Evolutionary conservation across 2,113 vertebrate species (phyloP).

Genomic region (Epinephelus cyanopodus): DNA sequence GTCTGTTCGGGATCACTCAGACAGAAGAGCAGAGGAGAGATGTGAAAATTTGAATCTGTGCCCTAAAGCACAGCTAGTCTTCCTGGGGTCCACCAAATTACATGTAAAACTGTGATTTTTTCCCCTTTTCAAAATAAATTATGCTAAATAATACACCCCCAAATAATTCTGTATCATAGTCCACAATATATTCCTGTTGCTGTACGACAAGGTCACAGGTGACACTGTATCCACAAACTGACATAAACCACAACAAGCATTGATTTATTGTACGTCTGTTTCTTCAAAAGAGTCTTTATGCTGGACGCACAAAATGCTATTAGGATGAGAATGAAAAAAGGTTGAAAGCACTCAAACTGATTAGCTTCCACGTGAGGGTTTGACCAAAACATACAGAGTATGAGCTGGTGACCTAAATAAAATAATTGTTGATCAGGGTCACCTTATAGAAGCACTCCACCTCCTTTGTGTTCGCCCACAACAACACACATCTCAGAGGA

Average conservation of each 20-base stretch:
- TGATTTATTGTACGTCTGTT: constrained; percentile 1
- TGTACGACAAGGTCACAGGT: not conserved
- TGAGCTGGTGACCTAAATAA: not conserved
- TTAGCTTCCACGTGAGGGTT: not conserved
- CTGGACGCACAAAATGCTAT: not conserved
- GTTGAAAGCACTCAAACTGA: not conserved
- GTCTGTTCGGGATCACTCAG: not conserved
- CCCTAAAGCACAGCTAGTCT: too few species aligned
- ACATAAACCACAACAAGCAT: not conserved
- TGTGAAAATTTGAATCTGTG: not conserved
- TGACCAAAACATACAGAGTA: not conserved
- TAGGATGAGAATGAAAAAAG: not conserved
- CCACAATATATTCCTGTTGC: not conserved
- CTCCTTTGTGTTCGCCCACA: not conserved
- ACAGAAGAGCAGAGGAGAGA: not conserved
- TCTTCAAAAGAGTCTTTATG: not conserved
- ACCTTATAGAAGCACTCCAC: not conserved
- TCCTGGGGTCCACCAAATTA: not conserved
- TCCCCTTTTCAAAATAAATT: not conserved
- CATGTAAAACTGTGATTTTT: not conserved
- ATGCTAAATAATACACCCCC: not conserved
- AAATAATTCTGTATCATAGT: not conserved
- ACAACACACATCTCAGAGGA: not conserved
- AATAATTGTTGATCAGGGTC: not conserved
- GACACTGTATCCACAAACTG: not conserved